Evolutionary conservation across 2,888 invertebrate genomes (phyloP).

Genomic region (Cataglyphis altisquamis): DNA sequence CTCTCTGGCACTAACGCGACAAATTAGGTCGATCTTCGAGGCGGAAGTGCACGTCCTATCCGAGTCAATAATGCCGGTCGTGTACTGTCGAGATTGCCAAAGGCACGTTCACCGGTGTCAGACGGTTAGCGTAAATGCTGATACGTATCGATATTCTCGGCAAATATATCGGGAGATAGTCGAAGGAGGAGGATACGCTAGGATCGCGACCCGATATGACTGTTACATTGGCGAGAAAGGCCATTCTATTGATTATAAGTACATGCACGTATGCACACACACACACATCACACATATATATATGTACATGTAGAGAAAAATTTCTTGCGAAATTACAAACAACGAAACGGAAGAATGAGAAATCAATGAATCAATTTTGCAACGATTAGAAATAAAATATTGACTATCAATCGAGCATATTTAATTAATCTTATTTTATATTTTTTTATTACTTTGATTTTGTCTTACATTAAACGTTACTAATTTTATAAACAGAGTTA

Average conservation of each 20-base stretch:
- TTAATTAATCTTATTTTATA: neutral
- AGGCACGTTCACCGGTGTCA: constrained; percentile 72
- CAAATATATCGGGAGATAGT: constrained; percentile 67
- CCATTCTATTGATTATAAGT: constrained; percentile 26
- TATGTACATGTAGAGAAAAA: neutral
- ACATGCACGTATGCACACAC: neutral
- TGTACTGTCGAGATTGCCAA: constrained; percentile 71
- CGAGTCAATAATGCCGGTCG: constrained; percentile 66
- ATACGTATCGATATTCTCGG: constrained; percentile 75
- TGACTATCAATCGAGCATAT: neutral
- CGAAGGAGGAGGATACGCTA: constrained; percentile 52
- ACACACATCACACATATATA: neutral
- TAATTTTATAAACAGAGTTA: neutral
- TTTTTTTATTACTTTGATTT: constrained; percentile 4
- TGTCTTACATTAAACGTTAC: neutral
- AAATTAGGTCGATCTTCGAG: constrained; percentile 70
- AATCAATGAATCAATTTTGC: neutral
- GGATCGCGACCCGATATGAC: constrained; percentile 56
- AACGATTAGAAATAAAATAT: neutral
- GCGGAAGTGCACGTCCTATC: constrained; percentile 64
- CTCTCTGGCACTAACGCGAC: constrained; percentile 61
- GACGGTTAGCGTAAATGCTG: constrained; percentile 76
- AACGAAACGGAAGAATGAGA: too few relatives aligned
- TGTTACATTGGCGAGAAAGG: constrained; percentile 48
- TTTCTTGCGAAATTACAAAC: neutral